phyloP scores from a whole-genome alignment of 2,888 invertebrate species.

The Embidobia sp. region DNA sequence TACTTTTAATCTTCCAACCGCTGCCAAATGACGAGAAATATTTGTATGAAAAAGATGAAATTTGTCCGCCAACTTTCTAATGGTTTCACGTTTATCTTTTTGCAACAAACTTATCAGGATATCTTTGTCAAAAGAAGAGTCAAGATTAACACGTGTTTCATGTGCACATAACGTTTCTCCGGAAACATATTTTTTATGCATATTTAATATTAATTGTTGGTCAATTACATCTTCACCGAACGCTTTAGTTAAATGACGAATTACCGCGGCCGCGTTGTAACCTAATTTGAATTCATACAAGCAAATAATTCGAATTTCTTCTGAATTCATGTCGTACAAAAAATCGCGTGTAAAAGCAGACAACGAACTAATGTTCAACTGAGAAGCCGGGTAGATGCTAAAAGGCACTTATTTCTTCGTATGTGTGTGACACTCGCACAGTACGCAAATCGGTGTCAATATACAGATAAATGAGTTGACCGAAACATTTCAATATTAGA shows the following conservation, averaged over 20 bases:
- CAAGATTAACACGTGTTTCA: neutral
- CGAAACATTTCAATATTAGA: no score
- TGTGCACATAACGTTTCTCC: neutral
- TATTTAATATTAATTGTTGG: conserved; percentile 20
- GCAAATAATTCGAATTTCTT: conserved; percentile 44
- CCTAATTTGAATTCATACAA: conserved; percentile 56
- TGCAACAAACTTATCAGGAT: conserved; percentile 23
- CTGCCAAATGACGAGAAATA: conserved; percentile 51
- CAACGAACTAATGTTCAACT: conserved; percentile 27
- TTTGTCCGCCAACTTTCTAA: conserved; percentile 29
- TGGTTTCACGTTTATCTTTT: conserved; percentile 22
- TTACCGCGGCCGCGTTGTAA: conserved; percentile 48
- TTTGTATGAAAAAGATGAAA: conserved; percentile 46
- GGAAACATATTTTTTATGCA: conserved; percentile 28
- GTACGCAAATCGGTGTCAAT: neutral
- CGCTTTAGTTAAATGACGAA: conserved; percentile 44
- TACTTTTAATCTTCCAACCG: conserved; percentile 38
- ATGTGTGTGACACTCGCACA: neutral
- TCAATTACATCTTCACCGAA: conserved; percentile 29
- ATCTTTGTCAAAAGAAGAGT: conserved; percentile 16
- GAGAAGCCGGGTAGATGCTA: conserved; percentile 36
- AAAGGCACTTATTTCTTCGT: neutral
- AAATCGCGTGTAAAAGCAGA: conserved; percentile 22
- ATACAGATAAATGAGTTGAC: no score
- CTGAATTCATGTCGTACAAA: conserved; percentile 26